Base-by-base conservation (phyloP, 2,113 vertebrate genomes). In the Tachycineta bicolor region DNA sequence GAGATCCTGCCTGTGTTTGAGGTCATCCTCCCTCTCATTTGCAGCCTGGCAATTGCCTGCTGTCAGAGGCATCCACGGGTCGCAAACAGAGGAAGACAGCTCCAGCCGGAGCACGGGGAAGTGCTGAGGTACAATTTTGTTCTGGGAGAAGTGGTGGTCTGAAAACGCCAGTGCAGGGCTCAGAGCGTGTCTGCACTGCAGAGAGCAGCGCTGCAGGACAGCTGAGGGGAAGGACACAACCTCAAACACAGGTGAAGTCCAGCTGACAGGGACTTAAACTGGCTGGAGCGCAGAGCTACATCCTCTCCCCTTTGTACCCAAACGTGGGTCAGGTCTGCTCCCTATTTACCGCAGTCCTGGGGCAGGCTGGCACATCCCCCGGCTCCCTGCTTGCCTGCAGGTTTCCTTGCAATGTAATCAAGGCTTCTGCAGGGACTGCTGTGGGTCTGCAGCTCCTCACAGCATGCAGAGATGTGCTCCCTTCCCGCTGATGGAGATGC, bases 171-270 rank as follows among this genome's bases (percentile, higher is more conserved):
- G 39, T 4, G 81, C 65, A 59, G 74, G 39, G 52, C 70, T 87
- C 24, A 6, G 55, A 83, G 2, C 5, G 56, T 37, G 55, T 29
- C 60, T 39, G 82, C 2, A 1, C 49, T 55, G 58, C 34, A 46
- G 75, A 43, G 50, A 91, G 39, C 69, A 50, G 43, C 56, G 3
- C 12, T 16, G 44, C 39, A 31, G 44, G 11, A 33, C 64, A 70
- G 63, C 59, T 0, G 1, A 50, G 73, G 0, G 47, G 39, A 39
- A 31, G 65, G 60, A 43, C 25, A 15, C 0, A 4, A 8, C 10
- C 55, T 50, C 33, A 34, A 25, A 37, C 49, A 21, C 21, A 8
- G 2, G 0, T 9, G 11, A 47, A 44, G 11, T 7, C 11, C 28
- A 43, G 56, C 41, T 4, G 3, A 58, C 12, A 37, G 37, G 37